Conservation (phyloP, 2,797 vertebrate genomes). For the Leptodactylus fallax region DNA sequence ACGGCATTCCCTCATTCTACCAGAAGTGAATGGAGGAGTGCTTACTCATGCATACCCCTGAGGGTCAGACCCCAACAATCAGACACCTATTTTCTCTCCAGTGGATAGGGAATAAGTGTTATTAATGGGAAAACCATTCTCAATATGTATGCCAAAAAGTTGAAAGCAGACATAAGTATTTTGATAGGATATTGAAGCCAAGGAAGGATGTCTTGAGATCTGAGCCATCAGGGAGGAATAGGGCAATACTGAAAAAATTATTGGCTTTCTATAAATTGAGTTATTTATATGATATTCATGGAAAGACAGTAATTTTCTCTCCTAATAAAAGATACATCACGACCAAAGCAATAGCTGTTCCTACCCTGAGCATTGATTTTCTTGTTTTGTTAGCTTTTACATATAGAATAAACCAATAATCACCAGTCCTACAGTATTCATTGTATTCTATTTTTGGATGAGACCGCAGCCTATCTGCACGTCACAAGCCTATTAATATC, state of each 20-base stretch:
- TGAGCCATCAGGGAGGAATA: background rate
- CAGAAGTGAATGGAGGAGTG: too few relatives aligned
- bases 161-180: background rate
- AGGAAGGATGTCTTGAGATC: background rate
- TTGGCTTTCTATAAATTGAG: background rate
- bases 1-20: too few relatives aligned
- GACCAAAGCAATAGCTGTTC: background rate
- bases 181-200: background rate
- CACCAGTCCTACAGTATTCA: background rate
- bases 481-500: conserved; percentile 26
- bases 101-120: too few relatives aligned
- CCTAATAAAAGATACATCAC: background rate
- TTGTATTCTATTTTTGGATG: background rate
- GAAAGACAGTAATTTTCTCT: background rate
- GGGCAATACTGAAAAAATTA: background rate
- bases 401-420: background rate
- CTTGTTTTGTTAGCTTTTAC: background rate
- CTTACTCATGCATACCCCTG: too few relatives aligned
- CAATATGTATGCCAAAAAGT: background rate
- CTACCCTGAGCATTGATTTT: background rate
- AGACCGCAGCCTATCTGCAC: background rate
- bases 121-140: too few relatives aligned
- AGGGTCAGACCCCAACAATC: too few relatives aligned
- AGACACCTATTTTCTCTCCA: too few relatives aligned
- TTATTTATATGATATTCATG: background rate